Base-by-base conservation (phyloP, 2,113 vertebrate species). In the Cyanocitta stelleri region DNA sequence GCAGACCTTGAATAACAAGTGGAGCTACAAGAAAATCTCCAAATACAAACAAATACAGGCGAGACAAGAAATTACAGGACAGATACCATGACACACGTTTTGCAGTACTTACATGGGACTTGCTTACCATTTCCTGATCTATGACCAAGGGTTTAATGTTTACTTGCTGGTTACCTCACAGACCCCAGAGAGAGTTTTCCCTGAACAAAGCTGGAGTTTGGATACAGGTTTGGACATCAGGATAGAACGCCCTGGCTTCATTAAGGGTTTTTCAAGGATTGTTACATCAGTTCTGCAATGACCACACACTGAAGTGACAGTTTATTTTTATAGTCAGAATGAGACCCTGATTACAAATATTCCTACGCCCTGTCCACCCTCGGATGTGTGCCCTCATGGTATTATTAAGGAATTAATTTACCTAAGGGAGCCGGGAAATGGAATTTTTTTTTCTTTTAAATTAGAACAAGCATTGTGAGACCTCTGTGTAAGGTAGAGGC, bases 31-130 rank as follows among this genome's bases (percentile, higher is more conserved):
- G 79, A 41, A 93, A 93, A 77, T 52, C 68, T 94, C 64, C 24
- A 52, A 19, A 21, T 7, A 86, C 39, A 37, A 79, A 95, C 72
- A 77, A 63, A 80, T 48, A 92, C 56, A 95, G 56, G 87, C 18
- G 69, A 63, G 72, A 96, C 92, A 74, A 24, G 43, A 67, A 68
- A 78, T 81, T 96, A 94, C 73, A 95, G 93, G 83, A 96, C 90
- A 81, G 85, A 41, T 86, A 84, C 24, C 52, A 52, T 68, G 64
- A 84, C 92, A 94, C 44, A 63, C 0, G 0, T 69, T 90, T 67
- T 84, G 62, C 90, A 77, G 92, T 90, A 96, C 87, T 96, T 93
- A 96, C 93, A 93, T 87, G 56, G 92, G 69, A 56, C 88, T 88
- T 67, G 92, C 72, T 97, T 64, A 92, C 85, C 92, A 81, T 32